Conservation (phyloP, 2,797 vertebrate genomes). For the Spinibarbus caldwelli region DNA sequence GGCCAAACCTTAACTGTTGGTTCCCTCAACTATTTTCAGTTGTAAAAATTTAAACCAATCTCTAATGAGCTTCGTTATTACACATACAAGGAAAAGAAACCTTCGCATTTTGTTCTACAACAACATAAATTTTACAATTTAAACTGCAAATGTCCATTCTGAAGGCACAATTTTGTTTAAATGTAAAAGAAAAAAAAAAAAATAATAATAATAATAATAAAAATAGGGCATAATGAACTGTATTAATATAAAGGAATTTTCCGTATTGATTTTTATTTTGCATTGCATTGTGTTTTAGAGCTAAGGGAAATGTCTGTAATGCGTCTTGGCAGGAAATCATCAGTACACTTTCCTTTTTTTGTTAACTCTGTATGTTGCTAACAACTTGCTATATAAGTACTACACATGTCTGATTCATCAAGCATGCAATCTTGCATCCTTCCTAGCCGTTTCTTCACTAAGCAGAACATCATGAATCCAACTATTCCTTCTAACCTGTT, state of each 20-base stretch:
- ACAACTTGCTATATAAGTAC: too few species aligned
- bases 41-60: background rate
- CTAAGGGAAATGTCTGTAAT: background rate
- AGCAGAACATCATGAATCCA: background rate
- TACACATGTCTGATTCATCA: background rate
- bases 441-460: background rate
- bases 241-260: background rate
- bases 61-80: background rate
- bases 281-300: background rate
- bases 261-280: background rate
- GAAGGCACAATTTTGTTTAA: background rate
- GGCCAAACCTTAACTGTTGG: background rate
- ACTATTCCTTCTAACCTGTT: background rate
- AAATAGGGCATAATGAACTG: background rate
- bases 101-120: background rate
- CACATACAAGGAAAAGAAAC: background rate
- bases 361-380: background rate
- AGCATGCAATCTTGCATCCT: background rate
- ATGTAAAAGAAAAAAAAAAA: too few species aligned
- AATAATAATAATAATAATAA: too few species aligned
- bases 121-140: background rate
- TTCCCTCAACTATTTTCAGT: background rate
- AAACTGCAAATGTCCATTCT: background rate
- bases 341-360: background rate
- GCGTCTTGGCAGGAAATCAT: background rate